A percentile compares a stretch with the other conserved stretches of the same genome.
These are phyloP conservation scores for Standfussiana lucernea DNA, from an alignment of 2,888 invertebrate species.

Conservation along the genomic window DNA sequence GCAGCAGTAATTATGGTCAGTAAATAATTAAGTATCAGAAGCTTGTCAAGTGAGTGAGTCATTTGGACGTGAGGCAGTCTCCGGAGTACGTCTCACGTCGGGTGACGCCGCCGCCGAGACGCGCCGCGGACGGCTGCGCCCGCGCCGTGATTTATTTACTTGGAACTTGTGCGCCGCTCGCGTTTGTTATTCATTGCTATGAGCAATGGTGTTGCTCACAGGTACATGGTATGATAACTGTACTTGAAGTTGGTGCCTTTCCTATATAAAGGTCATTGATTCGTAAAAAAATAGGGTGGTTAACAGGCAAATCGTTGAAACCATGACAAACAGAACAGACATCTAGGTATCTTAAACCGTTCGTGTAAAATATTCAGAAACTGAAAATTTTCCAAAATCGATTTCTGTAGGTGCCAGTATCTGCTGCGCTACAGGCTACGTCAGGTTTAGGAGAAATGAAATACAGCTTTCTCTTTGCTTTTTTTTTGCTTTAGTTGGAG, in stretches of 20 bases:
- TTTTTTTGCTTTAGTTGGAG: not conserved
- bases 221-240: slow-evolving; percentile 15
- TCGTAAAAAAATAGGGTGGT: not conserved
- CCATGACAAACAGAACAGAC: not conserved
- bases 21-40: slow-evolving; percentile 53
- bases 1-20: slow-evolving; percentile 36
- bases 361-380: not conserved
- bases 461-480: not conserved
- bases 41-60: slow-evolving; percentile 70
- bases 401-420: not conserved
- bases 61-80: slow-evolving; percentile 72
- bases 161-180: slow-evolving; percentile 60
- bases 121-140: slow-evolving; percentile 68
- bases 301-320: not conserved
- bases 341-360: not conserved
- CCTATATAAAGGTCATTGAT: slow-evolving; percentile 10
- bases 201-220: slow-evolving; percentile 55
- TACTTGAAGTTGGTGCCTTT: slow-evolving; percentile 12
- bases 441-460: not conserved
- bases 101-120: slow-evolving; percentile 53
- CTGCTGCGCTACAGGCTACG: not conserved
- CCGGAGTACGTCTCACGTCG: slow-evolving; percentile 52
- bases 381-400: not conserved
- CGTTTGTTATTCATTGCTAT: slow-evolving; percentile 70
- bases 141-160: slow-evolving; percentile 74